A percentile compares a stretch with the other conserved stretches of the same genome.
Evolutionary conservation across 2,113 vertebrate genomes (phyloP).

Genomic region (Regulus satrapa): DNA sequence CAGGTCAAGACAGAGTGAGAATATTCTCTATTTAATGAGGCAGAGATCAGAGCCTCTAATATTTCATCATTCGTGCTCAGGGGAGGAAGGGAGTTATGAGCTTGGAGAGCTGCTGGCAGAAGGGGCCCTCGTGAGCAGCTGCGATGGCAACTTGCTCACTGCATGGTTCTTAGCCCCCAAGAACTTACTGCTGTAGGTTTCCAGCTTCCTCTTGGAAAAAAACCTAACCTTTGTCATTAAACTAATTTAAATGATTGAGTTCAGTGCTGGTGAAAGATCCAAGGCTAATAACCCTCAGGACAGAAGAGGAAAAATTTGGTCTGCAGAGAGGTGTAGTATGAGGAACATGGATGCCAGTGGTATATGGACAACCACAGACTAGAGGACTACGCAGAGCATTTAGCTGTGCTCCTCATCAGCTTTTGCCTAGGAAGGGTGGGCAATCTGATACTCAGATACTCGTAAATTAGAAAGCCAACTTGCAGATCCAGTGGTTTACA

Average conservation of each 20-base stretch:
- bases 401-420: background rate
- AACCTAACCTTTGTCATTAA: conserved; percentile 14
- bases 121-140: background rate
- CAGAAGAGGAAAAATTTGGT: background rate
- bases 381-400: background rate
- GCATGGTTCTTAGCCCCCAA: background rate
- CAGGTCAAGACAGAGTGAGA: conserved; percentile 69
- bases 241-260: background rate
- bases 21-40: conserved; percentile 77
- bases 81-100: conserved; percentile 17
- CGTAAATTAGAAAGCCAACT: conserved; percentile 50
- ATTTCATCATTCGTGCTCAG: conserved; percentile 64
- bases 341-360: background rate
- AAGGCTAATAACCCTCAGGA: background rate
- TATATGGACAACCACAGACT: background rate
- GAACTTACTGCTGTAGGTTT: background rate
- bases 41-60: conserved; percentile 69
- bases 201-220: background rate
- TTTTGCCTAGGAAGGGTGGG: background rate
- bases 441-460: background rate
- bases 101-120: conserved; percentile 3
- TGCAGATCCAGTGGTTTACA: conserved; percentile 53
- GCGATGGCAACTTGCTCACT: background rate
- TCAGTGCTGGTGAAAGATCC: background rate
- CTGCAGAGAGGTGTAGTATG: background rate